These are phyloP conservation scores for Tiliacea citrago DNA, from an alignment of 2,888 invertebrate species.

Conservation along the genomic window DNA sequence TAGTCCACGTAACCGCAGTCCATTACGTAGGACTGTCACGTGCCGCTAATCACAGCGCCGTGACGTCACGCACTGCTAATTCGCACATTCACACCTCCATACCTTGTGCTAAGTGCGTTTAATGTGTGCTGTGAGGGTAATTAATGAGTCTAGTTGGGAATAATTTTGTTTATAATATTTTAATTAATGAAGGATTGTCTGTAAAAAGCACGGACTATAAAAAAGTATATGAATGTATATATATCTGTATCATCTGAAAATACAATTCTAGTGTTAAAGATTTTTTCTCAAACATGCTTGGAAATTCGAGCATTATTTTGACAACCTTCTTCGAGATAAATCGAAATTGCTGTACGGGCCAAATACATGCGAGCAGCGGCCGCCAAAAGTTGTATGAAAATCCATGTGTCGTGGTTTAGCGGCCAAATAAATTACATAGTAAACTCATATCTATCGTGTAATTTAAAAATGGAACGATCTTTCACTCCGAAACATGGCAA, in stretches of 20 bases:
- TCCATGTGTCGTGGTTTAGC: too few species aligned
- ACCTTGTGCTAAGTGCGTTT: conserved; percentile 47
- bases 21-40: conserved; percentile 79
- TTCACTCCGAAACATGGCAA: too few species aligned
- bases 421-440: too few species aligned
- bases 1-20: conserved; percentile 58
- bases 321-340: too few species aligned
- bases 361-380: too few species aligned
- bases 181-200: not conserved
- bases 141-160: conserved; percentile 32
- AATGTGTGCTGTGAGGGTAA: conserved; percentile 40
- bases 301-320: too few species aligned
- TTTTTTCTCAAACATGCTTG: too few species aligned
- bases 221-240: too few species aligned
- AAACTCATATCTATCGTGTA: too few species aligned
- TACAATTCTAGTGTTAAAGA: not conserved
- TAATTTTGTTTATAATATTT: not conserved
- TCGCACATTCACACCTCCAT: conserved; percentile 81
- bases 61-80: conserved; percentile 78
- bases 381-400: too few species aligned
- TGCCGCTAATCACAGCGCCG: conserved; percentile 75
- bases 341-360: too few species aligned
- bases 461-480: too few species aligned
- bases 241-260: not conserved
- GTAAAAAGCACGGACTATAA: not conserved